Base-by-base conservation (phyloP, 2,888 invertebrate genomes). In the Leptinotarsa juncta region DNA sequence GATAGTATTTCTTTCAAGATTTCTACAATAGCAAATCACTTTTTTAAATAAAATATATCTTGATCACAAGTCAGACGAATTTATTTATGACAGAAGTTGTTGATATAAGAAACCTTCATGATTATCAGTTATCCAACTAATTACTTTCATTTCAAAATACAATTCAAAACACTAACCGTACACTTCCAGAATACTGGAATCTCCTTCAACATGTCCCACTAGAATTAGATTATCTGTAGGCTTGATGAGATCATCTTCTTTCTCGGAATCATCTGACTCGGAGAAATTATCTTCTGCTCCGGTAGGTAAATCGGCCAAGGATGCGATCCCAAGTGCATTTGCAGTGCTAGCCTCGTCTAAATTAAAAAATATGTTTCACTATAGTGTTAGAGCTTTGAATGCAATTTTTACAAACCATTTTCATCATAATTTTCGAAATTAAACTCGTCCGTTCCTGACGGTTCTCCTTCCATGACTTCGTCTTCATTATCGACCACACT, bases 241-340 rank as follows among this genome's bases (percentile, higher is more conserved):
- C 87, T 96, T 95, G 66, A 99, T 96, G 65, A 94, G 90, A 85
- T 96, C 96, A 87, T 99, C 97, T 82, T 97, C 97, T 82, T 94
- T 94, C 83, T 97, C 95, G 50, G 95, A 95, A 84, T 92, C 91
- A 83, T 92, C 91, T 48, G 89, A 88, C 76, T 90, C 90, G 55
- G 86, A 86, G 79, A 86, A 85, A 75, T 86, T 86, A 42, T 89
- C 89, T 78, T 88, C 89, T 14, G 87, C 88, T 76, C 89, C 87
- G 67, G 86, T 81, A 62, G 90, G 89, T 68, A 91, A 82, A 79
- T 91, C 90, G 20, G 91, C 91, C 65, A 92, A 88, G 66, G 90
- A 89, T 18, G 90, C 89, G 70, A 92, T 89, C n/a, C 91, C 91
- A 73, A 91, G 87, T 0, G 89, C 88, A 77, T 90, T 79, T 16